Evolutionary conservation across 2,888 invertebrate species (phyloP).

Genomic region (Coelogynopora nodosa): DNA sequence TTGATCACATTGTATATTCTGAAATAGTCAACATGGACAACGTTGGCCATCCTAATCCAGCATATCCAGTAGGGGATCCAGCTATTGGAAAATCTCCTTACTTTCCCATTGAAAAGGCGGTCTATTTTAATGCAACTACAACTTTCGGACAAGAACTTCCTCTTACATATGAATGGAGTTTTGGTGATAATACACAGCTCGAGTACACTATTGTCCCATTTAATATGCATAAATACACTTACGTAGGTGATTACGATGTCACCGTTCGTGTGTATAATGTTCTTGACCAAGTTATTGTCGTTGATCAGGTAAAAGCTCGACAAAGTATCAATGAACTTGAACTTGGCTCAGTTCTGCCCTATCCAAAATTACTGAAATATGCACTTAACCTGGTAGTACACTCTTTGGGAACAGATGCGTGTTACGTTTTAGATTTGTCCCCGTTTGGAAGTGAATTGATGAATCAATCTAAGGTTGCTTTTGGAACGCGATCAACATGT

Average conservation of each 20-base stretch:
- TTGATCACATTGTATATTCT: neutral
- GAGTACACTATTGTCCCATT: neutral
- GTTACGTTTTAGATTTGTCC: neutral
- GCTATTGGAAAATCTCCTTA: neutral
- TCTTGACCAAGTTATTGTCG: neutral
- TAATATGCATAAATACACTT: neutral
- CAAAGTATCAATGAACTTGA: neutral
- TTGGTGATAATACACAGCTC: neutral
- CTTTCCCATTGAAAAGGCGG: neutral
- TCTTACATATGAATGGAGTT: neutral
- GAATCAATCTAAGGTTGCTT: neutral
- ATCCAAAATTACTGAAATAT: neutral
- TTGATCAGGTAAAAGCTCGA: neutral
- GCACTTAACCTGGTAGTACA: neutral
- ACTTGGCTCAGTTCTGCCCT: neutral
- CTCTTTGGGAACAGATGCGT: neutral
- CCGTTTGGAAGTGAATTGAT: neutral
- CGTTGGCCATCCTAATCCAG: neutral
- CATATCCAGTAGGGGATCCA: neutral
- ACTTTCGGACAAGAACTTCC: neutral
- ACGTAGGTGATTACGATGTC: neutral
- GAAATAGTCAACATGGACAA: neutral
- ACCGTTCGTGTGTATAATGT: neutral
- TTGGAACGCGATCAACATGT: neutral
- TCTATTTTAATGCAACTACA: neutral